A percentile compares a stretch with the other conserved stretches of the same genome.
phyloP scores from a whole-genome alignment of 2,888 invertebrate species.

The Leptothorax acervorum region DNA sequence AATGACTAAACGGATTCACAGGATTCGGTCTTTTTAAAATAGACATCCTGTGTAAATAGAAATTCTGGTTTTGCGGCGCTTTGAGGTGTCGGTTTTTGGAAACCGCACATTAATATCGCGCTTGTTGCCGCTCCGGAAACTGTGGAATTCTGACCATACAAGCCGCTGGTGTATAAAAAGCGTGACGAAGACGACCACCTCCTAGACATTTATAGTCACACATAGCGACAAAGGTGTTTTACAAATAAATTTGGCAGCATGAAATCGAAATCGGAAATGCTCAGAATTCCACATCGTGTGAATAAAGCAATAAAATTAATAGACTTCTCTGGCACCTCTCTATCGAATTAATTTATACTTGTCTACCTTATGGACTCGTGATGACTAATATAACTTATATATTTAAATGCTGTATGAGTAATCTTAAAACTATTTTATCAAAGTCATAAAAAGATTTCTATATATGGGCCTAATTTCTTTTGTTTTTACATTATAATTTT shows the following conservation, averaged over 20 bases:
- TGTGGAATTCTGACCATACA: slow-evolving; percentile 62
- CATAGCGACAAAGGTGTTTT: slow-evolving; percentile 38
- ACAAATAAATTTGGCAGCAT: slow-evolving; percentile 33
- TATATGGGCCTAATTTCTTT: background rate
- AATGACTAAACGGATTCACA: slow-evolving; percentile 22
- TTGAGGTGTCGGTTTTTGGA: background rate
- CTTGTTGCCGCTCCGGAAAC: slow-evolving; percentile 65
- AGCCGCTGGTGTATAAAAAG: slow-evolving; percentile 63
- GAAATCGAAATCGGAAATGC: slow-evolving; percentile 15
- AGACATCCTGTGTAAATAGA: background rate
- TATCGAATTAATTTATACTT: slow-evolving; percentile 33
- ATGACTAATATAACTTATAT: background rate
- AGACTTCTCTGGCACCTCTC: slow-evolving; percentile 5
- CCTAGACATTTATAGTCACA: slow-evolving; percentile 48
- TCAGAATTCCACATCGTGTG: slow-evolving; percentile 23
- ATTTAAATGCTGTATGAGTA: slow-evolving; percentile 29
- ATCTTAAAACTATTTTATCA: background rate
- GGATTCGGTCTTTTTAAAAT: slow-evolving; percentile 26
- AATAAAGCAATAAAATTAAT: slow-evolving; percentile 35
- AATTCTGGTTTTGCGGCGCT: slow-evolving; percentile 7
- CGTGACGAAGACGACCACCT: slow-evolving; percentile 60
- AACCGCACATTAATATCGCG: slow-evolving; percentile 64
- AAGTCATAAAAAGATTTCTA: background rate
- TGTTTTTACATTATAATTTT: background rate
- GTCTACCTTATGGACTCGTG: background rate